phyloP scores from a whole-genome alignment of 2,113 vertebrate genomes.

The Lophura nycthemera region DNA sequence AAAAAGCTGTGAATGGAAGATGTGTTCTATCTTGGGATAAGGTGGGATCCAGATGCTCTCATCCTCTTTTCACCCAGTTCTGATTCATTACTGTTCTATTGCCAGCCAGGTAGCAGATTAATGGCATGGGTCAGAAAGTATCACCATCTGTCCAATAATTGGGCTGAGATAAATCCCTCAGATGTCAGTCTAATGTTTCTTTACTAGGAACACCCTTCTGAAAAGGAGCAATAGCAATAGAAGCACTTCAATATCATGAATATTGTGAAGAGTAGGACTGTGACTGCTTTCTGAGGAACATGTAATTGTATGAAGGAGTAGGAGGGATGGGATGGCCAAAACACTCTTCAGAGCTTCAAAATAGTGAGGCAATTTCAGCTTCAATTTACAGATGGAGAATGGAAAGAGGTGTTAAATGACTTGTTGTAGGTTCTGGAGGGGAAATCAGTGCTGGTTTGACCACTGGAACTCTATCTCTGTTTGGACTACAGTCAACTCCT shows the following conservation, averaged over 20 bases:
- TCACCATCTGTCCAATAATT: neutral
- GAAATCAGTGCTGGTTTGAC: neutral
- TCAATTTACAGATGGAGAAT: neutral
- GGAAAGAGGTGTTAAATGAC: neutral
- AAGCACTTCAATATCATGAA: neutral
- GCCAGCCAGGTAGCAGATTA: neutral
- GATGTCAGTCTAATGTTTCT: neutral
- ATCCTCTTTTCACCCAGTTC: neutral
- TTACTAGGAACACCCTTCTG: neutral
- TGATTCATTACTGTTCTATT: neutral
- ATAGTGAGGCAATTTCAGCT: neutral
- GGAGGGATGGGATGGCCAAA: neutral
- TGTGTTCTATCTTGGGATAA: neutral
- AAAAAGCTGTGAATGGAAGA: neutral
- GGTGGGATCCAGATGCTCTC: neutral
- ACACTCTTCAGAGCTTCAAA: neutral
- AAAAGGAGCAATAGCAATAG: neutral
- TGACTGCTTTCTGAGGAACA: neutral
- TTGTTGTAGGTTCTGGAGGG: neutral
- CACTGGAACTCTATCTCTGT: neutral
- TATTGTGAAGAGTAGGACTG: neutral
- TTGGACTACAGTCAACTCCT: neutral
- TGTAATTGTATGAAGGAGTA: neutral
- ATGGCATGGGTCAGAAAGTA: neutral
- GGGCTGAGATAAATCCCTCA: neutral